Conservation (phyloP, 2,797 vertebrate genomes). For the Silurus lanzhouensis region DNA sequence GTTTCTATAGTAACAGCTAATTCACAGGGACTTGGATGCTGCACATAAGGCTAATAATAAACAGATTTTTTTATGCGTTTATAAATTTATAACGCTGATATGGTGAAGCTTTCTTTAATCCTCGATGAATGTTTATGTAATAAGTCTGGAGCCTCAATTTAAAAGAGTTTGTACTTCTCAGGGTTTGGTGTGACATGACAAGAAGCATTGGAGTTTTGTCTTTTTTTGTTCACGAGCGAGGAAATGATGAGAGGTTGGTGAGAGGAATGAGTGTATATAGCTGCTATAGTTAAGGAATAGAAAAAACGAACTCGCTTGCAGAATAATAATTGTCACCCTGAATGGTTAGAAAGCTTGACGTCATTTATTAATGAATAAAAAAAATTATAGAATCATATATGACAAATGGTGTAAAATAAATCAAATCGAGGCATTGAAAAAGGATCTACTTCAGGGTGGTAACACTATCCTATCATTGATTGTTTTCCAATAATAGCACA, state of each 20-base stretch:
- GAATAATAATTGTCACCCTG: not conserved
- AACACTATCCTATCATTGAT: not conserved
- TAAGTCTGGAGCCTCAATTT: too few species aligned
- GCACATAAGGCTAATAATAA: constrained; percentile 15
- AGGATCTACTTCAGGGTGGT: not conserved
- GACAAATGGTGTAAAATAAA: not conserved
- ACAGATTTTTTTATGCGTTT: not conserved
- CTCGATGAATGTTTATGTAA: not conserved
- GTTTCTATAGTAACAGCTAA: constrained; percentile 26
- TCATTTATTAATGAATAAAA: not conserved
- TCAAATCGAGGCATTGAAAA: too few species aligned
- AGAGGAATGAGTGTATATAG: not conserved
- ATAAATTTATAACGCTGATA: not conserved
- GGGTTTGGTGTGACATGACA: not conserved
- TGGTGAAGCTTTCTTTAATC: not conserved
- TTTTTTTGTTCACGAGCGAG: not conserved
- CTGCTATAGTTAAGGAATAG: not conserved
- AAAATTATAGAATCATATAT: not conserved
- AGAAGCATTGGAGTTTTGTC: not conserved
- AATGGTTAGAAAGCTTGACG: not conserved
- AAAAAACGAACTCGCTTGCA: not conserved
- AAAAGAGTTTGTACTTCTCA: not conserved
- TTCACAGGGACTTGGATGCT: not conserved
- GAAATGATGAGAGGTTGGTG: not conserved
- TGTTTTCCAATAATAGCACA: not conserved